Conservation (phyloP, 2,113 vertebrate species). For the Prietella phreatophila region DNA sequence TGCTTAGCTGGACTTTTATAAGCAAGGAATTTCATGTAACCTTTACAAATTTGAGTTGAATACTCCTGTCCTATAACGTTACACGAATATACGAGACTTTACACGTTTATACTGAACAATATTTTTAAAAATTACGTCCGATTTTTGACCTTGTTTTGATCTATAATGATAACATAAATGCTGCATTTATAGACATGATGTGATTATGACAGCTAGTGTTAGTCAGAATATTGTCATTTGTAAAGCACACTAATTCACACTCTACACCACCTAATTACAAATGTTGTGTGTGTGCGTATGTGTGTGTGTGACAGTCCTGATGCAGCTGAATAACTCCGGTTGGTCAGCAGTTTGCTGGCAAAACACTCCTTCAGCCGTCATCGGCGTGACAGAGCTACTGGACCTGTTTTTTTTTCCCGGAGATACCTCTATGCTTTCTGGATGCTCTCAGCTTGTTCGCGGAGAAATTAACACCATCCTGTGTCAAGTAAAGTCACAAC, state of each 20-base stretch:
- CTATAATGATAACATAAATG: background rate
- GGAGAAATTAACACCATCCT: background rate
- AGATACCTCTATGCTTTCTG: background rate
- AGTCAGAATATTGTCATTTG: background rate
- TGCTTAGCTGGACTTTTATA: background rate
- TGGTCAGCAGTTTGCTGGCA: conserved; percentile 24
- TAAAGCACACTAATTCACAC: background rate
- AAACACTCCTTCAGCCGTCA: conserved; percentile 3
- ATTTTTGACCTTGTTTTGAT: background rate
- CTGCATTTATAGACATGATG: background rate
- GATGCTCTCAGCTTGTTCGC: background rate
- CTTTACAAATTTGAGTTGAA: background rate
- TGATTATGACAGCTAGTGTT: background rate
- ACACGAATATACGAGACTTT: background rate
- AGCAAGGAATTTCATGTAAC: background rate
- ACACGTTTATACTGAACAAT: background rate
- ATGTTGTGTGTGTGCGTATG: background rate
- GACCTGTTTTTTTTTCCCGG: background rate
- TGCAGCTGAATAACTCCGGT: conserved; percentile 13
- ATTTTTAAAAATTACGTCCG: background rate
- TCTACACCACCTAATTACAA: background rate
- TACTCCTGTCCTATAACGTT: background rate
- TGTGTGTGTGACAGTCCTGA: background rate
- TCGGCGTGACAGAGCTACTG: background rate
- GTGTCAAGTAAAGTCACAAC: background rate